A percentile compares a stretch with the other conserved stretches of the same genome.
phyloP scores from a whole-genome alignment of 2,888 invertebrate species.

The Leptopterna dolabrata region DNA sequence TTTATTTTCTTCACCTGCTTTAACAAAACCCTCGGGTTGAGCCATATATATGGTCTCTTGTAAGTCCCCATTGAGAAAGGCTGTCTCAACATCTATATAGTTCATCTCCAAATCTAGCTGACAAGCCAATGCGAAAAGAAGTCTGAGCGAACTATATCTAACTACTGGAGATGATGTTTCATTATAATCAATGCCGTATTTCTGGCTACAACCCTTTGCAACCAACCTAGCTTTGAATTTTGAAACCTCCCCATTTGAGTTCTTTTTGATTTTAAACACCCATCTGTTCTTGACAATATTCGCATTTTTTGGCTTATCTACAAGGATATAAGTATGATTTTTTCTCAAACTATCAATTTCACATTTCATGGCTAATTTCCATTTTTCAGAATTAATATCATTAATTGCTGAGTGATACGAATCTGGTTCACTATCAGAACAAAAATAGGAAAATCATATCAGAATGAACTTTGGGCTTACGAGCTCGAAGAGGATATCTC shows the following conservation, averaged over 20 bases:
- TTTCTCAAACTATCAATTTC: background rate
- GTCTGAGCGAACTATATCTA: background rate
- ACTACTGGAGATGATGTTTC: constrained; percentile 56
- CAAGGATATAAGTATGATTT: background rate
- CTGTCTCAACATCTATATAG: constrained; percentile 58
- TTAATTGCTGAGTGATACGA: too few species aligned
- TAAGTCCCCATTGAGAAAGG: constrained; percentile 64
- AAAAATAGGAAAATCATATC: too few species aligned
- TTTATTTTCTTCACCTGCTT: background rate
- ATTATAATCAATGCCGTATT: background rate
- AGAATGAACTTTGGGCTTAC: too few species aligned
- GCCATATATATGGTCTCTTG: constrained; percentile 65
- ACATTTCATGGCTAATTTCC: background rate
- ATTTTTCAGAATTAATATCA: background rate
- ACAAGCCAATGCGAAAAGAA: background rate
- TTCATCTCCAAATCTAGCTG: background rate
- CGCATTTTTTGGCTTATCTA: background rate
- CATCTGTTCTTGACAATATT: background rate
- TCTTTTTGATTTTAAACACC: background rate
- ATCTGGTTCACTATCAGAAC: too few species aligned
- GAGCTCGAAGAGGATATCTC: too few species aligned
- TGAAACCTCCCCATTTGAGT: background rate
- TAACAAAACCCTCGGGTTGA: constrained; percentile 65
- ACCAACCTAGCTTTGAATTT: too few species aligned
- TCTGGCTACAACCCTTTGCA: background rate